Conservation (phyloP, 2,113 vertebrate genomes). For the Petrocephalus zakoni region DNA sequence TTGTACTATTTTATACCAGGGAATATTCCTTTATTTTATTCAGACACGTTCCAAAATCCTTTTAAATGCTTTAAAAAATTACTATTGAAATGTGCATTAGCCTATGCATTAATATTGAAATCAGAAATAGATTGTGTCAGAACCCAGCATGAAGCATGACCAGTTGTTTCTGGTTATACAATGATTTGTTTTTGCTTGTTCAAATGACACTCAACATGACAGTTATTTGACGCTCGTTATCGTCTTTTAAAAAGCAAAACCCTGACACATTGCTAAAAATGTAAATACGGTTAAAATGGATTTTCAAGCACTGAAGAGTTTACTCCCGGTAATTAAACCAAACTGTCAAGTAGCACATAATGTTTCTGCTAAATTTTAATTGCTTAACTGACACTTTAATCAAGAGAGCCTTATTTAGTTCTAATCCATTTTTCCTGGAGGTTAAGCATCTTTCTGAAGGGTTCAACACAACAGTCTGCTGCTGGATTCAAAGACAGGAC, state of each 20-base stretch:
- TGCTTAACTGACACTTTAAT: not conserved
- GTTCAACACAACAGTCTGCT: not conserved
- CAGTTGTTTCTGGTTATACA: not conserved
- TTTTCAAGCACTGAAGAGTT: not conserved
- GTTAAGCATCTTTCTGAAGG: not conserved
- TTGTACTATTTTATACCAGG: not conserved
- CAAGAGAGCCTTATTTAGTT: not conserved
- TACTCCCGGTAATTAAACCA: not conserved
- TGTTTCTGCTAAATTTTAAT: not conserved
- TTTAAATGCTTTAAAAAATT: not conserved
- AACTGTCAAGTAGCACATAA: not conserved
- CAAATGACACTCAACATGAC: not conserved
- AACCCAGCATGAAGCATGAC: not conserved
- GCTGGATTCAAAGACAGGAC: not conserved
- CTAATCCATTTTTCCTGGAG: not conserved
- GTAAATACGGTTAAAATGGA: not conserved
- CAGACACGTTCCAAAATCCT: not conserved
- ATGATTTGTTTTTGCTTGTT: not conserved
- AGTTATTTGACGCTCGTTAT: not conserved
- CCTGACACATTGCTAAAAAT: not conserved
- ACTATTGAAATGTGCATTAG: not conserved
- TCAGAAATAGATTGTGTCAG: not conserved
- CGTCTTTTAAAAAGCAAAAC: not conserved
- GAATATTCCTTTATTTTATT: not conserved
- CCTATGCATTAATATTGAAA: not conserved